Base-by-base conservation (phyloP, 2,113 vertebrate species). In the Hoplias malabaricus region DNA sequence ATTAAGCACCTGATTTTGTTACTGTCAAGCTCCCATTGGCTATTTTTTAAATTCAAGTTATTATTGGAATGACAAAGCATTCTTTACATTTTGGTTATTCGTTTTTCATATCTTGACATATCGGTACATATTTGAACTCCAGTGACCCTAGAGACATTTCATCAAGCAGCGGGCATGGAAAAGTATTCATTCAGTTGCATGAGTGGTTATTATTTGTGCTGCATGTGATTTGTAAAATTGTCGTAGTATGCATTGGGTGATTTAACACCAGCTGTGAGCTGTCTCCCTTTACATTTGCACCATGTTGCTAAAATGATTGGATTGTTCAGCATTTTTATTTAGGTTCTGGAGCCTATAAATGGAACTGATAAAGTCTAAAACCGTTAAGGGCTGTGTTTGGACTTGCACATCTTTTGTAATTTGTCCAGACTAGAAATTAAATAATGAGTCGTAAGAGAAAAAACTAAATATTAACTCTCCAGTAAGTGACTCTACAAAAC, bases 271-370 rank as follows among this genome's bases (percentile, higher is more conserved):
- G 16, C 42, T 29, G 16, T 50, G 14, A 21, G 42, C 42, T 19
- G 9, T 69, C 5, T 3, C n/a, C n/a, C 1, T 23, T 5, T 25
- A 7, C 48, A 19, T 71, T 56, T 40, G 50, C 21, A 38, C 0
- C 2, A 56, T 40, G 13, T 71, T 38, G 69, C 21, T 71, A 71
- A 56, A 56, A 71, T 53, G 7, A 54, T 53, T 53, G 48, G 48
- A 4, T 21, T 53, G 48, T 23, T 21, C 12, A 13, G 0, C 19
- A 43, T 34, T 12, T 38, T 38, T 38, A 33, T 53, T 34, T 23
- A 9, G 11, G n/a, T 48, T 16, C 12, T 48, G 12, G 23, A 53
- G n/a, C 9, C 8, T 48, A 5, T 48, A 11, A 48, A 48, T 4
- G 16, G 16, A 5, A 19, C 7, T 19, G 16, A 19, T 48, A 48